A percentile compares a stretch with the other conserved stretches of the same genome.
Evolutionary conservation across 1,140 invertebrate genomes (phyloP).

Genomic region (Bicyclus anynana): DNA sequence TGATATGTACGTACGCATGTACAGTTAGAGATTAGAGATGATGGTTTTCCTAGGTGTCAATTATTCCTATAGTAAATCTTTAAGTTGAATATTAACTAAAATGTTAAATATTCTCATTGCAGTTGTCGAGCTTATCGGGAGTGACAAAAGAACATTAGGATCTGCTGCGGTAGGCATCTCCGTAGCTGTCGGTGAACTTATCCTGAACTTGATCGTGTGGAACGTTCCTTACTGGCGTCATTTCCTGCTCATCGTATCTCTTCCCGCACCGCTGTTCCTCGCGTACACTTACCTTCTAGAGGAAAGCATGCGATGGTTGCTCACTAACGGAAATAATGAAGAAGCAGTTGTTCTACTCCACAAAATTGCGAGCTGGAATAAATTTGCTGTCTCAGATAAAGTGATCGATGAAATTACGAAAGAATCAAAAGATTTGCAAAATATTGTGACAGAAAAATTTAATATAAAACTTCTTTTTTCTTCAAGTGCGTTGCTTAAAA

Average conservation of each 20-base stretch:
- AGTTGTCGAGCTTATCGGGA: conserved; percentile 27
- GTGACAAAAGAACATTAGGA: conserved; percentile 22
- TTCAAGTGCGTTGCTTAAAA: conserved; percentile 30
- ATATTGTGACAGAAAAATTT: conserved; percentile 12
- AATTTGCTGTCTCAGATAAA: conserved; percentile 18
- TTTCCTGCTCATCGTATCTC: conserved; percentile 15
- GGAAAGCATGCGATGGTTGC: conserved; percentile 78
- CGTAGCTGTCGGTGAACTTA: conserved; percentile 18
- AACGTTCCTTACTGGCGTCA: conserved; percentile 18
- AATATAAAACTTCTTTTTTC: conserved; percentile 11
- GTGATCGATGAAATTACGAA: conserved; percentile 18
- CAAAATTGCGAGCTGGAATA: conserved; percentile 31
- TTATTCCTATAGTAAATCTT: not conserved
- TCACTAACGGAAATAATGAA: conserved; percentile 81
- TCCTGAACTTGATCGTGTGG: conserved; percentile 19
- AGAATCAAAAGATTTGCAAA: conserved; percentile 6
- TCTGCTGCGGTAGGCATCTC: conserved; percentile 19
- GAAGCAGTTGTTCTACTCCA: conserved; percentile 68
- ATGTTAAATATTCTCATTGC: not conserved
- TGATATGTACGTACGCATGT: too few relatives aligned
- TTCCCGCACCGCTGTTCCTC: conserved; percentile 62
- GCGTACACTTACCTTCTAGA: conserved; percentile 80
- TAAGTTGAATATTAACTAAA: too few relatives aligned
- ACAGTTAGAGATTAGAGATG: too few relatives aligned
- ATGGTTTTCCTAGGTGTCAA: not conserved